Base-by-base conservation (phyloP, 2,797 vertebrate genomes). In the Gadopsis bispinosus region DNA sequence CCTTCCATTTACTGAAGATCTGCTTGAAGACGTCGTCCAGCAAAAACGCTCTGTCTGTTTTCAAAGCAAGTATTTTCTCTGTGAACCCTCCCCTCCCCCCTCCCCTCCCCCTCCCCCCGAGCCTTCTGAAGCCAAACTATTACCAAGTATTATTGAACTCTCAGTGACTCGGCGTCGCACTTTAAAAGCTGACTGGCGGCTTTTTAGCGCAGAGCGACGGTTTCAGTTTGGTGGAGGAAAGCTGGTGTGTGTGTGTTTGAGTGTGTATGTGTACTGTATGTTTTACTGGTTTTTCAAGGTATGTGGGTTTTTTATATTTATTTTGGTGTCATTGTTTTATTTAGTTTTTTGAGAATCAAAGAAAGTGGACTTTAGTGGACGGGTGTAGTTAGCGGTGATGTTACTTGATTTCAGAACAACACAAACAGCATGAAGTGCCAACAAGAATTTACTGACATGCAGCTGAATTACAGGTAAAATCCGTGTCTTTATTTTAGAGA, bases 1-100 rank as follows among this genome's bases (percentile, higher is more conserved):
- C 95, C 95, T 95, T 97, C 95, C 96, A 95, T 96, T 94, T 95
- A 69, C 96, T 96, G 96, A 97, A 96, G 96, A 97, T 96, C 96
- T 94, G 96, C 96, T 96, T 94, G 92, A 83, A 96, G 95, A 96
- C 83, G 93, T 96, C 96, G 93, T 96, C 96, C 96, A 94, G 94
- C 95, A 95, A 96, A 69, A 69, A 74, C 92, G 59, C 73, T 72
- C 63, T 51, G 43, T 96, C 92, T 96, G 94, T 95, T 95, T 65
- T 96, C 93, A 95, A 96, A 95, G 94, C 94, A 97, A 97, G 96
- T 97, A 96, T 97, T 96, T 83, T 79, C 66, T 74, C 75, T 80
- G 69, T 83, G 80, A 76, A 59, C 4, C 35, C n/a, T 1, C 2
- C 33, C 13, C 14, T 5, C n/a, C 2, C 4, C 20, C 1, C 17